These are phyloP conservation scores for Leucoraja ocellata DNA, from an alignment of 2,797 vertebrate species.

Conservation along the genomic window DNA sequence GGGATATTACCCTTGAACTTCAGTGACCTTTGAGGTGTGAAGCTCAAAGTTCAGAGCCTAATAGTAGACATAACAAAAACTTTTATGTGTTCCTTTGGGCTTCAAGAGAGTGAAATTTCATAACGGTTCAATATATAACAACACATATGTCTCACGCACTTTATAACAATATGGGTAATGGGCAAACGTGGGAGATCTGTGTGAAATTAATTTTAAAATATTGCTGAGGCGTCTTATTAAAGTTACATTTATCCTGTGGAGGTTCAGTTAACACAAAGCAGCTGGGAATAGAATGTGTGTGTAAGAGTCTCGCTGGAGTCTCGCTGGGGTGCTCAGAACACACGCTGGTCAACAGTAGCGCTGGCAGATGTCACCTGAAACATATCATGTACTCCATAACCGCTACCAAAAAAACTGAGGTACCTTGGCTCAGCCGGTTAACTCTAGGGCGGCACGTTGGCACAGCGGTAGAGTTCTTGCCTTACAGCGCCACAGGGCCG, in stretches of 20 bases:
- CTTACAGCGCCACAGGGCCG: too few species aligned
- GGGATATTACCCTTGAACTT: background rate
- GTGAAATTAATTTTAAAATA: background rate
- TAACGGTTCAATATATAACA: background rate
- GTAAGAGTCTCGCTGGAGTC: background rate
- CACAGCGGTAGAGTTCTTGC: too few species aligned
- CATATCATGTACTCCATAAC: background rate
- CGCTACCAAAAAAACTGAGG: background rate
- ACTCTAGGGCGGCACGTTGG: background rate
- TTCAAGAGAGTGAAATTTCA: background rate
- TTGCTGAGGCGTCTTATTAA: background rate
- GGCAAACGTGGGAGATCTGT: background rate
- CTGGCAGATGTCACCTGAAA: background rate
- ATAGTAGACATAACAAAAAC: background rate
- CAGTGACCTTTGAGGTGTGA: slow-evolving; percentile 4
- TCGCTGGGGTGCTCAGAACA: too few species aligned
- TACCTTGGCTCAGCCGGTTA: background rate
- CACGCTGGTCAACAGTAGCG: background rate
- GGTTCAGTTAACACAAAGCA: background rate
- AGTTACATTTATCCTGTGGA: background rate
- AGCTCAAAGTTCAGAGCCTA: background rate
- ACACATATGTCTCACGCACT: background rate
- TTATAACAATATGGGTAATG: background rate
- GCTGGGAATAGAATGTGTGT: background rate
- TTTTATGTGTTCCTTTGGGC: background rate